These are phyloP conservation scores for Polylopha cassiicola DNA, from an alignment of 2,888 invertebrate genomes.

Conservation along the genomic window DNA sequence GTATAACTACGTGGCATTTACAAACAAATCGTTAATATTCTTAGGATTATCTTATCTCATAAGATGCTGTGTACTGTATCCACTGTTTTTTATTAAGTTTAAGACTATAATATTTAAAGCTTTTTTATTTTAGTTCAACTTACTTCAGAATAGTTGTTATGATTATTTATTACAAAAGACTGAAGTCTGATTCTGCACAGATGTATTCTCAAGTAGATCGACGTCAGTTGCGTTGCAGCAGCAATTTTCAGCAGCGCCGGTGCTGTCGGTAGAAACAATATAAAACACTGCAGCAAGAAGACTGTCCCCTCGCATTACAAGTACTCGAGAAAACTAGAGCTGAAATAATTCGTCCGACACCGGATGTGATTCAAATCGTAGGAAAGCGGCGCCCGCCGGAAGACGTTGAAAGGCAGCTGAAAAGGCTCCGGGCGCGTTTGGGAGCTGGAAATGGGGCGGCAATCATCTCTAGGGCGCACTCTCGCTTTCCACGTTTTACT, in stretches of 20 bases:
- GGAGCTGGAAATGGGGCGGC: slow-evolving; percentile 15
- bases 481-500: slow-evolving; percentile 15
- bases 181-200: slow-evolving; percentile 9
- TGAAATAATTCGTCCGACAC: slow-evolving; percentile 16
- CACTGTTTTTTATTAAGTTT: too few relatives aligned
- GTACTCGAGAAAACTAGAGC: slow-evolving; percentile 16
- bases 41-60: too few relatives aligned
- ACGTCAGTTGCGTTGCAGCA: slow-evolving; percentile 14
- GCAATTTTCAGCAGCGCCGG: neutral
- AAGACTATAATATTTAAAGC: too few relatives aligned
- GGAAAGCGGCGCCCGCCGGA: slow-evolving; percentile 14
- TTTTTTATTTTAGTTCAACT: too few relatives aligned
- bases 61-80: too few relatives aligned
- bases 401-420: slow-evolving; percentile 12
- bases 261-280: too few relatives aligned
- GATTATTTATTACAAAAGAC: too few relatives aligned
- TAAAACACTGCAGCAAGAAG: too few relatives aligned
- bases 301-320: slow-evolving; percentile 11
- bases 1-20: too few relatives aligned
- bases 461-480: slow-evolving; percentile 19
- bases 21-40: too few relatives aligned
- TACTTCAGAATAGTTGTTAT: too few relatives aligned
- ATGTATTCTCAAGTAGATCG: neutral
- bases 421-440: slow-evolving; percentile 12
- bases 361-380: slow-evolving; percentile 18